Conservation (phyloP, 1,140 invertebrate genomes). For the Cherax destructor region DNA sequence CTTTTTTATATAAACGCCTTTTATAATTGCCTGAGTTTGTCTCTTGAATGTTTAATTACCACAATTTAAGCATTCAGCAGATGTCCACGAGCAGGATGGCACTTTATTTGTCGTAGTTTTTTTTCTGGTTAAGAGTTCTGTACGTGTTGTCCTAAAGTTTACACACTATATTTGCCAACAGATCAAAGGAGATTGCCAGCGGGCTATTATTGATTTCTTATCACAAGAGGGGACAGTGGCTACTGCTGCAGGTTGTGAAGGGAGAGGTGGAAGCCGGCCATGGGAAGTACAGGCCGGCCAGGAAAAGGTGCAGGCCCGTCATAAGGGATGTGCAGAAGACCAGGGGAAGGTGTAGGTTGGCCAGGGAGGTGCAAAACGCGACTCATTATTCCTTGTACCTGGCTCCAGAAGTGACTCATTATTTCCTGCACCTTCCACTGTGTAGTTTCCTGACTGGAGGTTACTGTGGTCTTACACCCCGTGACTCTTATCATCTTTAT, state of each 20-base stretch:
- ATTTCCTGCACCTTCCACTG: too few species aligned
- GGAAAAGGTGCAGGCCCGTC: too few species aligned
- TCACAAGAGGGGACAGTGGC: neutral
- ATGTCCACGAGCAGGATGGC: neutral
- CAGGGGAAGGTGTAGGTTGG: neutral
- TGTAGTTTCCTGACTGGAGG: too few species aligned
- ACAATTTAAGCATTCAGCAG: neutral
- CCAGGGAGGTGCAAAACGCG: neutral
- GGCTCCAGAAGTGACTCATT: too few species aligned
- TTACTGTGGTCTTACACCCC: too few species aligned
- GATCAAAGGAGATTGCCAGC: conserved; percentile 34
- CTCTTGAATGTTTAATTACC: conserved; percentile 24
- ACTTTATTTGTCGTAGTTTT: neutral
- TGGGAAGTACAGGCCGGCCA: too few species aligned
- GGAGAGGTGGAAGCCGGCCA: too few species aligned
- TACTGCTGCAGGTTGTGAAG: neutral
- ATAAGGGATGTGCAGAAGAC: neutral
- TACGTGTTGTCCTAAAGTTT: conserved; percentile 8
- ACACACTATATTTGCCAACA: conserved; percentile 30
- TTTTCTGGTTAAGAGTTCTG: neutral
- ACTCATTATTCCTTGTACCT: too few species aligned
- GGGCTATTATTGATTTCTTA: conserved; percentile 37
- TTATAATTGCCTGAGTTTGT: neutral
- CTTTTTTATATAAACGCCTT: conserved; percentile 7
- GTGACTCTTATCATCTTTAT: too few species aligned